Percentiles rank a stretch among this genome's conserved stretches.
Evolutionary conservation across 1,140 invertebrate genomes (phyloP).

Genomic region (Sinonovacula constricta): DNA sequence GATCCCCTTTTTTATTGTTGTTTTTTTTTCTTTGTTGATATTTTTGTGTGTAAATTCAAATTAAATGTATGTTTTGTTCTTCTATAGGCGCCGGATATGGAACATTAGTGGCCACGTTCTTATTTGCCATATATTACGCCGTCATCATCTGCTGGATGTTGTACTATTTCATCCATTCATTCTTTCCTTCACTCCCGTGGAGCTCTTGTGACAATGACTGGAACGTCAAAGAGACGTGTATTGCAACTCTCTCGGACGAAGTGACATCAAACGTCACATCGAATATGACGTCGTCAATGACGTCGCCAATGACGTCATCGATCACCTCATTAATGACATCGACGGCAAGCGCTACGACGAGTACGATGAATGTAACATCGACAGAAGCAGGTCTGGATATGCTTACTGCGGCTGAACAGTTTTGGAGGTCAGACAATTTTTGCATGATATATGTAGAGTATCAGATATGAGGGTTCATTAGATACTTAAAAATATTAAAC

Average conservation of each 20-base stretch:
- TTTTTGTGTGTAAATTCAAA: too few relatives aligned
- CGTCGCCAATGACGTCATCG: too few relatives aligned
- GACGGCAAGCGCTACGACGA: slow-evolving; percentile 10
- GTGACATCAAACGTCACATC: background rate
- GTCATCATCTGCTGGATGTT: slow-evolving; percentile 97
- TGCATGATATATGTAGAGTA: too few relatives aligned
- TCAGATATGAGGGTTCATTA: too few relatives aligned
- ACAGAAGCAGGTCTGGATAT: too few relatives aligned
- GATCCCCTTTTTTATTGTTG: too few relatives aligned
- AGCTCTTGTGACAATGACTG: too few relatives aligned
- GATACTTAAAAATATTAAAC: too few relatives aligned
- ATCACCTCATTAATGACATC: background rate
- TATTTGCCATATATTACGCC: slow-evolving; percentile 90
- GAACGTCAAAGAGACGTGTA: too few relatives aligned
- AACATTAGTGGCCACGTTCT: slow-evolving; percentile 54
- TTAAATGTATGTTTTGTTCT: too few relatives aligned
- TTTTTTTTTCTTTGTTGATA: too few relatives aligned
- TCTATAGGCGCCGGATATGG: slow-evolving; percentile 57
- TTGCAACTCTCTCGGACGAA: slow-evolving; percentile 3
- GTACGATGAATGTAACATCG: too few relatives aligned
- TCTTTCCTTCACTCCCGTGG: slow-evolving; percentile 87
- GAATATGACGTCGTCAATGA: background rate
- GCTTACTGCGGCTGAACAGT: slow-evolving; percentile 59
- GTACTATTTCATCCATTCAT: slow-evolving; percentile 87
- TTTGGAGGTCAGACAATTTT: slow-evolving; percentile 65